These are phyloP conservation scores for Dilophus febrilis DNA, from an alignment of 2,888 invertebrate species.

Conservation along the genomic window DNA sequence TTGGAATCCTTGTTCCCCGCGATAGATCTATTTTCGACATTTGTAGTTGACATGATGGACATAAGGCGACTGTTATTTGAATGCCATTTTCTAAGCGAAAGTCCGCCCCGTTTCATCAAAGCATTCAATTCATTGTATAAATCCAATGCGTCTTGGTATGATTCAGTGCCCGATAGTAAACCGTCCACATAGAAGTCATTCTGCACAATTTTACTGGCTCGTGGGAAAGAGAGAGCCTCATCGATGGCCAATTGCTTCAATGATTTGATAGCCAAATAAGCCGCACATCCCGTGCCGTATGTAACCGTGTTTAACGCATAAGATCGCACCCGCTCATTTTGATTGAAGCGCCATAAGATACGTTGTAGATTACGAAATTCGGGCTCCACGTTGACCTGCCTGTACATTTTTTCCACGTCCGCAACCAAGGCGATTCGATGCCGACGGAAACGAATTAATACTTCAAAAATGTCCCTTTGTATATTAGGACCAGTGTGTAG, in stretches of 20 bases:
- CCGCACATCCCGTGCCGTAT: slow-evolving; percentile 13
- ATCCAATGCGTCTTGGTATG: slow-evolving; percentile 7
- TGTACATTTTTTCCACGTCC: slow-evolving; percentile 9
- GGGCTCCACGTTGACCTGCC: slow-evolving; percentile 2
- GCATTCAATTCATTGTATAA: slow-evolving; percentile 8
- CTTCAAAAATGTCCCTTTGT: slow-evolving; percentile 3
- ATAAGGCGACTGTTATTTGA: slow-evolving; percentile 6
- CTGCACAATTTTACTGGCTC: slow-evolving; percentile 7
- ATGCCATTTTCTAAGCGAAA: slow-evolving; percentile 10
- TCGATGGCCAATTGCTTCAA: slow-evolving; percentile 10
- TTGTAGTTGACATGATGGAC: neutral
- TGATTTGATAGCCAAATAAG: slow-evolving; percentile 11
- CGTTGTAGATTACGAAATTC: slow-evolving; percentile 3
- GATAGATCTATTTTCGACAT: neutral
- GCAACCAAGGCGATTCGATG: slow-evolving; percentile 12
- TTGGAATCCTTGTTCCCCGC: neutral
- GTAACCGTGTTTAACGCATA: slow-evolving; percentile 12
- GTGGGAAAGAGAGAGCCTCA: slow-evolving; percentile 4
- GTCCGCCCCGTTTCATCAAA: slow-evolving; percentile 9
- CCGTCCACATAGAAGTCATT: slow-evolving; percentile 13
- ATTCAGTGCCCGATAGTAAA: slow-evolving; percentile 8
- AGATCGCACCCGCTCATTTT: slow-evolving; percentile 6
- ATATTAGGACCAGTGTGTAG: slow-evolving; percentile 6
- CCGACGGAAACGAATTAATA: slow-evolving; percentile 2
- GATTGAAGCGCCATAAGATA: slow-evolving; percentile 10